Conservation (phyloP, 2,888 invertebrate genomes). For the Heteropelma amictum region DNA sequence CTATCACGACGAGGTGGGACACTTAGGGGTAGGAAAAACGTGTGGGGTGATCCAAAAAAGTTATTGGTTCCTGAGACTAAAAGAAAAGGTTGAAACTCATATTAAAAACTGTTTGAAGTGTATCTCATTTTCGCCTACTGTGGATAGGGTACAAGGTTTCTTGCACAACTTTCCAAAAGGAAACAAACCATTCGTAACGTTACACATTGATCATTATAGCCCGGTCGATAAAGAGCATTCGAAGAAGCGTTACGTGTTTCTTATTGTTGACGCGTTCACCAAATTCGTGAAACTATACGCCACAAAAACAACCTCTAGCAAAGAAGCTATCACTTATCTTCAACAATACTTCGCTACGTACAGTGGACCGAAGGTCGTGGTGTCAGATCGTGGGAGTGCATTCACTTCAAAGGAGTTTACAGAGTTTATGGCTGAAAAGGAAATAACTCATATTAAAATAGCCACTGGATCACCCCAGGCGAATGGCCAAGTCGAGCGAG, state of each 20-base stretch:
- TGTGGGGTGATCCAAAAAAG: conserved; percentile 28
- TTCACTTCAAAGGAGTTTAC: conserved; percentile 59
- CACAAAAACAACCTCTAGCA: conserved; percentile 35
- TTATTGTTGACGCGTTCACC: conserved; percentile 45
- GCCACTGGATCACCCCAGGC: conserved; percentile 61
- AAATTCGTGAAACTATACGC: conserved; percentile 43
- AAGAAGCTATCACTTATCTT: conserved; percentile 46
- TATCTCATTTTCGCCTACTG: conserved; percentile 36
- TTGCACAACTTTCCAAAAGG: conserved; percentile 56
- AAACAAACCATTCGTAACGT: conserved; percentile 40
- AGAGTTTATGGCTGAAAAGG: conserved; percentile 46
- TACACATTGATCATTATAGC: conserved; percentile 54
- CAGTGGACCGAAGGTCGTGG: conserved; percentile 43
- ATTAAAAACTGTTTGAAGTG: conserved; percentile 56
- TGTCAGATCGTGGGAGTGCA: conserved; percentile 56
- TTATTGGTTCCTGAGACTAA: conserved; percentile 54
- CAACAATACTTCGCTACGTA: conserved; percentile 44
- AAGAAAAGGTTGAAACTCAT: conserved; percentile 29
- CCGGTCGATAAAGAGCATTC: conserved; percentile 14
- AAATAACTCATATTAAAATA: conserved; percentile 49
- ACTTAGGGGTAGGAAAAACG: conserved; percentile 55
- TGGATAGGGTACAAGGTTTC: conserved; percentile 50
- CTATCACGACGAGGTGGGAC: conserved; percentile 59
- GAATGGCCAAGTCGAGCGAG: conserved; percentile 47
- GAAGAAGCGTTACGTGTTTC: conserved; percentile 27